Evolutionary conservation across 2,113 vertebrate species (phyloP), one percentile per base, ranked within the genome.

Genomic region (Gadus macrocephalus): DNA sequence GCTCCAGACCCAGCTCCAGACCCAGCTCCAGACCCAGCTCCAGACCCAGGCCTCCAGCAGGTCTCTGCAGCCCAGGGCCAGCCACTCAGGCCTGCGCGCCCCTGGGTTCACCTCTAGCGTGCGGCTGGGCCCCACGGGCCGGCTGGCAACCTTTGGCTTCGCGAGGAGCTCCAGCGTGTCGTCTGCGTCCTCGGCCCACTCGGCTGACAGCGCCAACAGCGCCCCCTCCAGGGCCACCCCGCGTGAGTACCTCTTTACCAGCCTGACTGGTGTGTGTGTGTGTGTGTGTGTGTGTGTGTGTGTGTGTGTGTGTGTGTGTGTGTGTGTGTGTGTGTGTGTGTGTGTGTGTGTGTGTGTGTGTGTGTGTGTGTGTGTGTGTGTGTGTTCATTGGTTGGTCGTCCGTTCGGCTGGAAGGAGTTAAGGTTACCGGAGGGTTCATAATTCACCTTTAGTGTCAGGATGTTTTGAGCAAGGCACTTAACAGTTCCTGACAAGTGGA

Each of bases 101-200:
- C 96, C 96, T 0, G 94, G 95, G 4, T 98, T 94, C 73, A 94
- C 93, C 17, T 95, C 95, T 73, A 95, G 93, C 0, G 92, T 96
- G 0, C 81, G 94, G 61, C 95, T 96, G 0, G 81, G 94, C 60
- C 95, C 96, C 0, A 91, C 95, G 0, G 91, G 95, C 16, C 97
- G 97, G 28, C 88, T 98, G 79, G 93, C 95, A 0, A 92, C 95
- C 0, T 98, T 99, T 22, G 95, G 96, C 62, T 99, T 98, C 11
- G 93, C 98, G 73, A 90, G 96, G 69, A 98, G 93, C 81, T 97
- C 96, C 78, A 98, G 96, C 0, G 92, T 95, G 42, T 96, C 97
- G 3, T 97, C 96, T 0, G 94, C 93, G 38, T 93, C 96, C 83
- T 98, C 96, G 49, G 94, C 91, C 80, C 94, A 95, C 74, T 95